Evolutionary conservation across 2,797 vertebrate genomes (phyloP), one percentile per base, ranked within the genome.

Genomic region (Pangasius larnaudii): DNA sequence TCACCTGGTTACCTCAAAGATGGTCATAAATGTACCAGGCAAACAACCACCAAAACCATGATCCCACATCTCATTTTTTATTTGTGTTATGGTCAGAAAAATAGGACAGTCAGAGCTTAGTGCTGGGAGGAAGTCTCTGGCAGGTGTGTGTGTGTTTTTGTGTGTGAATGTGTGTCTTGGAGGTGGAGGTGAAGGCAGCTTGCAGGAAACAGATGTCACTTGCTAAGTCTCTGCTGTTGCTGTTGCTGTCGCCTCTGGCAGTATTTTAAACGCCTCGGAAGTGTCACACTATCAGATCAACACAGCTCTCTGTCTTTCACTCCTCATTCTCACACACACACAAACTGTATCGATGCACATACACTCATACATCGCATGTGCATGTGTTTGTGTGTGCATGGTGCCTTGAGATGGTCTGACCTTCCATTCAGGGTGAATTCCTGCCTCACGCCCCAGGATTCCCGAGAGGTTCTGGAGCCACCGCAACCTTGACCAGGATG

Each of bases 221-320:
- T 63, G 22, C 27, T 11, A 46, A 86, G 46, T 49, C 27, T 87
- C 79, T 36, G 67, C 75, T 72, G 69, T 77, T 36, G 67, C 75
- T 72, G 69, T 77, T 22, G 67, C 67, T 84, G 61, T 86, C 51
- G 72, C 72, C 85, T 74, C 51, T 33, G 79, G 89, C 84, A 86
- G 74, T 39, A 58, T 84, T 86, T 83, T 75, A 86, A 79, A 88
- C 53, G 22, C 69, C 85, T 85, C 69, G 18, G 80, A 86, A 71
- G 74, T 86, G 85, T 88, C 58, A 88, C 84, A 83, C 11, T 67
- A 67, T 22, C 51, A 30, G 53, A 39, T 84, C 61, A 75, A 84
- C 86, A 86, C 78, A 58, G 61, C 59, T 67, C n/a, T 51, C 39
- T 8, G 11, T 19, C 56, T 19, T 30, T 77, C 56, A 69, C 16